Evolutionary conservation across 2,888 invertebrate genomes (phyloP).

Genomic region (Ganaspis brasiliensis): DNA sequence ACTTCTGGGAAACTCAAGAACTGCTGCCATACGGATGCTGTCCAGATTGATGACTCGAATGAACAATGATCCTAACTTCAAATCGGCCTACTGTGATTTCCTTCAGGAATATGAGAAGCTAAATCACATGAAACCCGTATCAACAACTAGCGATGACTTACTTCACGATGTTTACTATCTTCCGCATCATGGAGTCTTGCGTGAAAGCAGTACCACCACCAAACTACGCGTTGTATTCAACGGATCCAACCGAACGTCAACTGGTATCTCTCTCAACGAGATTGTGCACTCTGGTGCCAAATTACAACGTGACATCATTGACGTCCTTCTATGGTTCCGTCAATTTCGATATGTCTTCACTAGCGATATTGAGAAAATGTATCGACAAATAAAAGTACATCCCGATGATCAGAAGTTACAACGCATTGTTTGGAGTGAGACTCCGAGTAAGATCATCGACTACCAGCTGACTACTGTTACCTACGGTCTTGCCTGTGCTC

Average conservation of each 20-base stretch:
- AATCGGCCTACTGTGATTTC: not conserved
- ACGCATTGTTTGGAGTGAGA: conserved; percentile 66
- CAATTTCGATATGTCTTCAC: conserved; percentile 60
- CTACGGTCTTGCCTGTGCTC: conserved; percentile 53
- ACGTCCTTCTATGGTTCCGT: conserved; percentile 62
- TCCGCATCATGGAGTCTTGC: conserved; percentile 61
- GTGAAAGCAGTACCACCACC: conserved; percentile 59
- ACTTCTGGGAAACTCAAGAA: not conserved
- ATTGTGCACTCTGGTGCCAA: conserved; percentile 63
- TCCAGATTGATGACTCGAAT: not conserved
- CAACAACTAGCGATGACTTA: not conserved
- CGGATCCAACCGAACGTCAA: conserved; percentile 54
- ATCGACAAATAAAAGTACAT: conserved; percentile 41
- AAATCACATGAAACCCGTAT: conserved; percentile 9
- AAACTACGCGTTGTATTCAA: conserved; percentile 62
- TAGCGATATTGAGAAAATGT: conserved; percentile 72
- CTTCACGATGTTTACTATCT: conserved; percentile 50
- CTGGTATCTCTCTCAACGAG: conserved; percentile 64
- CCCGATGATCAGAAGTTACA: conserved; percentile 62
- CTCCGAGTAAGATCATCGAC: conserved; percentile 23
- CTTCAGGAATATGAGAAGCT: conserved; percentile 20
- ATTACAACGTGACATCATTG: conserved; percentile 57
- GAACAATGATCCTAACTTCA: not conserved
- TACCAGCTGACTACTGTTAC: conserved; percentile 43
- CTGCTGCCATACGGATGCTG: conserved; percentile 2